Conservation (phyloP, 2,888 invertebrate species). For the Mesorhabditis spiculigera region DNA sequence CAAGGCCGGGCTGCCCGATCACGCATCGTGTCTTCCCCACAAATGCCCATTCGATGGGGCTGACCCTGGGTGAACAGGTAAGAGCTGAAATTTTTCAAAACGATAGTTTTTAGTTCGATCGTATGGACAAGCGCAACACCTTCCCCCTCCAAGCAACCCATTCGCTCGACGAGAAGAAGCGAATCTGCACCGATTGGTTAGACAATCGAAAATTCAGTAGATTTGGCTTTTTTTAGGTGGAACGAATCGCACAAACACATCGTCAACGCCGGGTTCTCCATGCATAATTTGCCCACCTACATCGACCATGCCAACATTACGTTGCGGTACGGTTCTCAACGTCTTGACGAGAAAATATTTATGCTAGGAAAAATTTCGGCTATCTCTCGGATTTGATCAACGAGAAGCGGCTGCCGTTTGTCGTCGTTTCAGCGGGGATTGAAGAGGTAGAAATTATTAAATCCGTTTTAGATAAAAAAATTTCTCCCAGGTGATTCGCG, state of each 20-base stretch:
- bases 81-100: background rate
- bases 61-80: background rate
- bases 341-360: background rate
- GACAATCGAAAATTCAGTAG: background rate
- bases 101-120: background rate
- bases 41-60: too few species aligned
- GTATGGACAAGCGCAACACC: background rate
- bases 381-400: background rate
- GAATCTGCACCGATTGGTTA: background rate
- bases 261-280: constrained; percentile 5
- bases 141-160: background rate
- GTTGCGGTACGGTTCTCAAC: background rate
- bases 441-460: background rate
- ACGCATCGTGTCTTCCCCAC: constrained; percentile 5
- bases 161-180: background rate
- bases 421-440: constrained; percentile 8
- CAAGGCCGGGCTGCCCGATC: background rate
- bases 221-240: background rate
- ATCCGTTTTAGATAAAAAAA: background rate
- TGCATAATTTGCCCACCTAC: background rate
- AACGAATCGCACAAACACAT: constrained; percentile 5
- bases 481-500: background rate
- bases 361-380: background rate
- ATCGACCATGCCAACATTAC: background rate
- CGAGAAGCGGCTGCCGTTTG: background rate